Base-by-base conservation (phyloP, 2,113 vertebrate genomes). In the Amia ocellicauda region DNA sequence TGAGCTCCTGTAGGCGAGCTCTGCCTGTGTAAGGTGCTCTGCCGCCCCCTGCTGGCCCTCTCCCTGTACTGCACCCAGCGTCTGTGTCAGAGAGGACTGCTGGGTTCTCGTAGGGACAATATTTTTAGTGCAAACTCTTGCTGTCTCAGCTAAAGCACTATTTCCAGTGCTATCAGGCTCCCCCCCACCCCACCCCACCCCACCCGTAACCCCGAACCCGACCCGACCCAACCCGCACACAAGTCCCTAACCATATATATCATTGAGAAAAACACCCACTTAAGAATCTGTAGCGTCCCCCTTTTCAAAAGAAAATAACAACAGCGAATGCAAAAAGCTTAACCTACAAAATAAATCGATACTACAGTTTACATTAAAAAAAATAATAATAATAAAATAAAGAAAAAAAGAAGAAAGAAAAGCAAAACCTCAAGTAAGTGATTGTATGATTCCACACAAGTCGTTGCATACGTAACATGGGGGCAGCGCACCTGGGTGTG, bases 111-210 rank as follows among this genome's bases (percentile, higher is more conserved):
- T 69, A 73, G 83, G 82, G 77, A 84, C 82, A 78, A 79, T 81
- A 83, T 81, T 80, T n/a, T 84, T 90, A 90, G 89, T 90, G 89
- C 89, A 90, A 90, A 89, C 78, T 80, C 85, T 83, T 78, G 83
- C 85, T 84, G 82, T 83, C 83, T 87, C 84, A 86, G 84, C 86
- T 85, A 79, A 88, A 87, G 86, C 86, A 88, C 85, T 75, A 73
- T 58, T 82, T 89, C 84, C 85, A 89, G 89, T 88, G 87, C 86
- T 86, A 78, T 85, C 85, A 89, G 84, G 87, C 80, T 85, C 85
- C 78, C 68, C 75, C 79, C 57, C 78, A 77, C 83, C 73, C 66
- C 63, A 69, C 75, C 82, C 77, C 62, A 66, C 77, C 81, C 80
- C 77, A 72, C 70, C 74, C 79, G 57, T 4, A 36, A 36, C 31